A percentile compares a stretch with the other conserved stretches of the same genome.
These are phyloP conservation scores for Cerastoderma edule DNA, from an alignment of 2,888 invertebrate species.

Conservation along the genomic window DNA sequence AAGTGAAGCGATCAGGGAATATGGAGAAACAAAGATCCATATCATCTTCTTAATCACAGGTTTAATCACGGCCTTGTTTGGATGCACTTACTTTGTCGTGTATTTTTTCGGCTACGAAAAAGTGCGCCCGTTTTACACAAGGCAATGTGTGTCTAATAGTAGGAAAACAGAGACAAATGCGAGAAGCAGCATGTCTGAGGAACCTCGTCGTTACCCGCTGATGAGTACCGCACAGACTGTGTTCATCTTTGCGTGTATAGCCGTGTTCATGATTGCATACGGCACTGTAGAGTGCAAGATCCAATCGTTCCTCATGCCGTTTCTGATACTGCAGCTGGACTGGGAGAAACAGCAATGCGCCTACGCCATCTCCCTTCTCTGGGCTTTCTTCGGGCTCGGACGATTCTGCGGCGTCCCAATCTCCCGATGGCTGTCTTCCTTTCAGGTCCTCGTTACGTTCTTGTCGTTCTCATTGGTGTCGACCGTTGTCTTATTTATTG, in stretches of 20 bases:
- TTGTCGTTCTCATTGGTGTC: neutral
- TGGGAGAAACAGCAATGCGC: slow-evolving; percentile 77
- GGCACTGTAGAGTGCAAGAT: slow-evolving; percentile 80
- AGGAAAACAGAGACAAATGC: too few species aligned
- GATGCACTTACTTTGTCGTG: too few species aligned
- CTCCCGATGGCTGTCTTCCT: slow-evolving; percentile 76
- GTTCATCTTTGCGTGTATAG: neutral
- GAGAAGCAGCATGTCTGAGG: too few species aligned
- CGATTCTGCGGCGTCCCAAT: slow-evolving; percentile 81
- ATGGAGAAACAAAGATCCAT: too few species aligned
- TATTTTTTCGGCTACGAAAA: too few species aligned
- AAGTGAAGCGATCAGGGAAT: too few species aligned
- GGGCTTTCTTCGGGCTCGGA: slow-evolving; percentile 82
- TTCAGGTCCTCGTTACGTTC: slow-evolving; percentile 65
- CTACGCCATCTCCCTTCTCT: slow-evolving; percentile 81
- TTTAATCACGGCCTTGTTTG: too few species aligned
- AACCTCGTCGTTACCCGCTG: too few species aligned
- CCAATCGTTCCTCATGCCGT: slow-evolving; percentile 81
- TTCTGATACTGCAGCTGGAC: slow-evolving; percentile 75
- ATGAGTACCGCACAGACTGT: neutral
- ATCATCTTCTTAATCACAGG: too few species aligned
- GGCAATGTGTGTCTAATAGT: too few species aligned
- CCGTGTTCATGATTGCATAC: neutral
- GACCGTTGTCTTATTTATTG: neutral
- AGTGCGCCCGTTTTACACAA: too few species aligned